Base-by-base conservation (phyloP, 1,140 invertebrate species). In the Aphidius gifuensis region DNA sequence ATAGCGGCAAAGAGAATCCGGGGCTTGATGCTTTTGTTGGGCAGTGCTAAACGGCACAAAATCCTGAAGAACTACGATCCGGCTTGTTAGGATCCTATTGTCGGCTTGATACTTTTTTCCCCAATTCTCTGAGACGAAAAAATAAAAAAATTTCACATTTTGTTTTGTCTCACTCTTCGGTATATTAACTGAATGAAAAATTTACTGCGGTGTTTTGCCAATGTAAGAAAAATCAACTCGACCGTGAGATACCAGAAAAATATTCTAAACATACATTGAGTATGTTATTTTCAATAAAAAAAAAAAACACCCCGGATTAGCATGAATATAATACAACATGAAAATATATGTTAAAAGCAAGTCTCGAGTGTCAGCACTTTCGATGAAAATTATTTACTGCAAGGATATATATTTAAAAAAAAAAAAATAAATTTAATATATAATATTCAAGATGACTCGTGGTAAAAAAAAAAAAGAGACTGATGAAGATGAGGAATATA, bases 81-180 rank as follows among this genome's bases (percentile, higher is more conserved):
- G 54, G 77, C 77, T 79, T 75, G 77, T 79, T 79, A 79, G 71
- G 65, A 32, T 53, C 11, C 75, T 54, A 77, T 79, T 78, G 75
- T 76, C 58, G 57, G 51, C 56, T 59, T 62, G 8, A 58, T 64
- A 65, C 74, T 72, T 51, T 56, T 67, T 66, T 66, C 55, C 50
- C 60, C 46, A 60, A 51, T 60, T 42, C 39, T 55, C 43, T 55
- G 3, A 55, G 53, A 38, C n/a, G 11, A 21, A 7, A 32, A 5
- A 40, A n/a, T 60, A 9, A 39, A 9, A 39, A 48, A 40, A 38
- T 61, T 39, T 40, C 49, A 59, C 43, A 9, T 32, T 61, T 44
- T 32, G 16, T 21, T 9, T 4, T 44, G 23, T 32, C 23, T 32
- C 23, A 21, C 39, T 53, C 56, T n/a, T 40, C 40, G 7, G 40